phyloP scores from a whole-genome alignment of 2,888 invertebrate genomes.

The Phortica okadai region DNA sequence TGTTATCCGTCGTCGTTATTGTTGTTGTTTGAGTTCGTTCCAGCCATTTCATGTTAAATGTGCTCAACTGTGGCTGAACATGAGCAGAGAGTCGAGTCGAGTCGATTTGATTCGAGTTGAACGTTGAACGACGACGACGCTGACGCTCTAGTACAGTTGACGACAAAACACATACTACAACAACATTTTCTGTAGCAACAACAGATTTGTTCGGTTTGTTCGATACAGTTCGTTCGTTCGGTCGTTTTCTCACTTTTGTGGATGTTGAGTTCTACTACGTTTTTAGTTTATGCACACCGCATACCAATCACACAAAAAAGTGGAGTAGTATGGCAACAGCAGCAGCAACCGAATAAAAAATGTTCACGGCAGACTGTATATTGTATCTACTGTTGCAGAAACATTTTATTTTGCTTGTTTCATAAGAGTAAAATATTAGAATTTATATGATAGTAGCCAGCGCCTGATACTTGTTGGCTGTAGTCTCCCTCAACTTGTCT shows the following conservation, averaged over 20 bases:
- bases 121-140: background rate
- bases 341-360: slow-evolving; percentile 19
- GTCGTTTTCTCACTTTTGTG: slow-evolving; percentile 2
- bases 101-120: slow-evolving; percentile 13
- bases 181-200: slow-evolving; percentile 31
- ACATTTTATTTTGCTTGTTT: too few species aligned
- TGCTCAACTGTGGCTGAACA: slow-evolving; percentile 27
- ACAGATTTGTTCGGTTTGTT: background rate
- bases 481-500: background rate
- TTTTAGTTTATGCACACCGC: slow-evolving; percentile 35
- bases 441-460: slow-evolving; percentile 15
- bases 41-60: slow-evolving; percentile 32
- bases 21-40: slow-evolving; percentile 35
- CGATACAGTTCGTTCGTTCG: background rate
- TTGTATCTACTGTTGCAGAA: slow-evolving; percentile 4
- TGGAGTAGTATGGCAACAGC: background rate
- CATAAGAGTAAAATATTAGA: background rate
- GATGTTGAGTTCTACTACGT: slow-evolving; percentile 41
- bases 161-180: slow-evolving; percentile 66
- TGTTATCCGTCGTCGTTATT: background rate
- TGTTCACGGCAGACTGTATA: background rate
- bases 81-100: background rate
- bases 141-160: slow-evolving; percentile 66
- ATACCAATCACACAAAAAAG: background rate
- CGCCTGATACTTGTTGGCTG: slow-evolving; percentile 51